Base-by-base conservation (phyloP, 2,797 vertebrate genomes). In the Todus mexicanus region DNA sequence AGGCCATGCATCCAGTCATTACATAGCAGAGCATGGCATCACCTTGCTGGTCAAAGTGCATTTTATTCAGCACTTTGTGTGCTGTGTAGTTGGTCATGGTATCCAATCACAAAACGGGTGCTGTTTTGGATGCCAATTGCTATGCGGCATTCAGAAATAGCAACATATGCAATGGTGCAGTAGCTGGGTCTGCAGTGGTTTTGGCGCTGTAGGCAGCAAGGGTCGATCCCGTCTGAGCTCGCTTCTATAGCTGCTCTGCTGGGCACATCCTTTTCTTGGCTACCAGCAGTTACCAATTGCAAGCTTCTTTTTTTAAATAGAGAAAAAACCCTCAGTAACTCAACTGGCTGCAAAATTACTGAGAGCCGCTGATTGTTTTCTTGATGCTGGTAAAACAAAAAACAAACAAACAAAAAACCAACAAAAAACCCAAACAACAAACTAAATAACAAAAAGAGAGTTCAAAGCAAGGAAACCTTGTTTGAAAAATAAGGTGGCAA, bases 1-100 rank as follows among this genome's bases (percentile, higher is more conserved):
- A 43, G 43, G 18, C 38, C 4, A 0, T 3, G 5, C 0, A 3
- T 4, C 33, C 3, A 15, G 45, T 9, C 0, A 0, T 56, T 57
- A 50, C 61, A 14, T 6, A 74, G 37, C 53, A 31, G 26, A 20
- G 40, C 37, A 8, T 1, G 8, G 25, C 6, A 1, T 51, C 74
- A 29, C 66, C 60, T 70, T 4, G 3, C 25, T 0, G 1, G 25
- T 14, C 2, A 0, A 50, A 63, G n/a, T 7, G n/a, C 27, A 9
- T 61, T 76, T 59, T 17, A 12, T 6, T 29, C 57, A 68, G 37
- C 7, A 4, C 6, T 63, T 47, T 43, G 38, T 15, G 31, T 4
- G 1, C 69, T 43, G 25, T 5, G 6, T 8, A 11, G 38, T 14
- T 37, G 59, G 23, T 37, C 35, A 21, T 1, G 0, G 31, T 15